Conservation (phyloP, 2,888 invertebrate species). For the Leptopterna dolabrata region DNA sequence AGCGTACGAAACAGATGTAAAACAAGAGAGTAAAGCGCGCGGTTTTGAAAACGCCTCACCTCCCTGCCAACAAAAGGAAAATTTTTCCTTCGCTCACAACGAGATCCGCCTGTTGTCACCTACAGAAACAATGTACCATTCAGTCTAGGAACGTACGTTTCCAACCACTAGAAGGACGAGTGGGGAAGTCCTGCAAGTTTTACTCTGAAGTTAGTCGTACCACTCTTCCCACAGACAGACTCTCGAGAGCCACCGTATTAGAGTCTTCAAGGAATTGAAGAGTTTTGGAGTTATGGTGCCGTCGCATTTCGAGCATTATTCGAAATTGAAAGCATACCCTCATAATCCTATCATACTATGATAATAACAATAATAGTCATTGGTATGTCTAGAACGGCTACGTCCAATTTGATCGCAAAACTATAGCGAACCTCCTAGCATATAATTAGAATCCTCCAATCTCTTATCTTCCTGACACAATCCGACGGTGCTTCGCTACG, state of each 20-base stretch:
- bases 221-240: background rate
- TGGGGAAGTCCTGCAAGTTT: background rate
- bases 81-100: constrained; percentile 5
- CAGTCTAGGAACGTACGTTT: background rate
- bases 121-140: background rate
- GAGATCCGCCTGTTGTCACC: background rate
- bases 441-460: too few species aligned
- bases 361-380: too few species aligned
- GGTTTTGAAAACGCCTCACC: constrained; percentile 34
- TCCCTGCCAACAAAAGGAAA: constrained; percentile 6
- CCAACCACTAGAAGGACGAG: background rate
- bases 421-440: too few species aligned
- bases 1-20: constrained; percentile 22
- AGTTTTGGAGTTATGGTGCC: too few species aligned
- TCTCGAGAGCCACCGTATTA: background rate
- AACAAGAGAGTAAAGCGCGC: constrained; percentile 28
- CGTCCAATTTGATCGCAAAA: too few species aligned
- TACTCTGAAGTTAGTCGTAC: background rate
- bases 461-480: too few species aligned
- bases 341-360: too few species aligned
- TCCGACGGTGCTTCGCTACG: too few species aligned
- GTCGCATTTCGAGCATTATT: too few species aligned
- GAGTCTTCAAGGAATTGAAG: background rate
- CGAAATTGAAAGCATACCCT: too few species aligned
- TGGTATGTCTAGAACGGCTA: too few species aligned